phyloP scores from a whole-genome alignment of 2,888 invertebrate species.

The Chorisops tibialis region DNA sequence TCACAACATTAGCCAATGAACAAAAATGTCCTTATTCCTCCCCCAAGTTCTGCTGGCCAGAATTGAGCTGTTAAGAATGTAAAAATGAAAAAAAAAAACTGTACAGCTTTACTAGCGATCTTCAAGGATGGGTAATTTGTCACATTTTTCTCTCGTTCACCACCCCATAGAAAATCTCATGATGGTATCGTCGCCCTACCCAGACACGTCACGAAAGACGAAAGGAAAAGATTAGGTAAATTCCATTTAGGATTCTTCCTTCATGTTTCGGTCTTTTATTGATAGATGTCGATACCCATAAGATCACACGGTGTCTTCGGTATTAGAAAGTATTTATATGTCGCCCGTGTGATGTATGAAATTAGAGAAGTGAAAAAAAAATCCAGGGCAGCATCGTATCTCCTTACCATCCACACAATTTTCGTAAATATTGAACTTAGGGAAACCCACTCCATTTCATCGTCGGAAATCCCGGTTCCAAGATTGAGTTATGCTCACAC shows the following conservation, averaged over 20 bases:
- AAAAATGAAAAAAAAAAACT: conserved; percentile 10
- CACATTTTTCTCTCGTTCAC: conserved; percentile 19
- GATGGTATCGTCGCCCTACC: neutral
- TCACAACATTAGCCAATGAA: neutral
- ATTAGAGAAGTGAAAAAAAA: conserved; percentile 10
- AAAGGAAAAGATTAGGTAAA: conserved; percentile 31
- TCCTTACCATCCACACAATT: neutral
- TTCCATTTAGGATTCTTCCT: conserved; percentile 30
- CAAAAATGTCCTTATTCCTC: conserved; percentile 8
- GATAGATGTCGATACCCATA: conserved; percentile 25
- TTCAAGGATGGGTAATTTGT: conserved; percentile 28
- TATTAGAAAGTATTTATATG: conserved; percentile 7
- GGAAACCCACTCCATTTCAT: no score
- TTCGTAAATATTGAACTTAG: no score
- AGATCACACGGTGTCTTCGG: conserved; percentile 14
- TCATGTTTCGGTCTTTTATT: conserved; percentile 10
- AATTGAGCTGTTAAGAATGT: conserved; percentile 8
- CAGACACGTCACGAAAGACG: neutral
- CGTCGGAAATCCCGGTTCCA: neutral
- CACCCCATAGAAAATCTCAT: neutral
- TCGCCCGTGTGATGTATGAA: conserved; percentile 9
- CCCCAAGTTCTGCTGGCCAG: neutral
- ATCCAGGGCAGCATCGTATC: conserved; percentile 7
- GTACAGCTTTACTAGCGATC: neutral
- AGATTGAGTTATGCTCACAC: conserved; percentile 23